A percentile compares a stretch with the other conserved stretches of the same genome.
phyloP scores from a whole-genome alignment of 1,140 invertebrate species.

The Aradophagus sp. region DNA sequence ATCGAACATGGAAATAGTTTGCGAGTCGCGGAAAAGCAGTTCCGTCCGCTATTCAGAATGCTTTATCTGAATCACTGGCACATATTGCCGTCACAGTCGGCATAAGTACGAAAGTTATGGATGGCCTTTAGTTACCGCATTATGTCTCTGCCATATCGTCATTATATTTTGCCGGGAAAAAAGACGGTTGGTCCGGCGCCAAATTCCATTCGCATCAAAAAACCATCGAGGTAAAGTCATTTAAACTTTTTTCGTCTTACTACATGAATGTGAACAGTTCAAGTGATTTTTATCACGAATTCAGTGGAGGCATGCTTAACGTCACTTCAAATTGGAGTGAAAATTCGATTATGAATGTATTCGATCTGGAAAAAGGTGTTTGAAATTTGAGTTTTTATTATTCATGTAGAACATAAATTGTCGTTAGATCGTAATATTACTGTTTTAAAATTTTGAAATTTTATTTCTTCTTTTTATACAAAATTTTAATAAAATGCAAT shows the following conservation, averaged over 20 bases:
- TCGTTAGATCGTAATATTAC: too few species aligned
- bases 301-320: too few species aligned
- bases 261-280: conserved; percentile 28
- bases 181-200: conserved; percentile 19
- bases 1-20: conserved; percentile 23
- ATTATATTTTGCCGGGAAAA: conserved; percentile 40
- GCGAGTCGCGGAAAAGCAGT: conserved; percentile 22
- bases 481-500: too few species aligned
- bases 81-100: conserved; percentile 23
- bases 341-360: too few species aligned
- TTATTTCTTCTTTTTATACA: too few species aligned
- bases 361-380: too few species aligned
- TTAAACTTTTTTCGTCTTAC: conserved; percentile 42
- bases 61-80: conserved; percentile 31
- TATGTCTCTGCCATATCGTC: conserved; percentile 34
- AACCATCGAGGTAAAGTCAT: conserved; percentile 44
- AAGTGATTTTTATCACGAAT: too few species aligned
- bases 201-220: conserved; percentile 40
- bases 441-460: too few species aligned
- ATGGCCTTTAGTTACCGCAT: conserved; percentile 41
- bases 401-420: too few species aligned
- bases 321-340: too few species aligned
- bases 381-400: too few species aligned
- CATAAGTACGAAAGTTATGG: conserved; percentile 44
- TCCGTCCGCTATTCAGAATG: conserved; percentile 10